phyloP scores from a whole-genome alignment of 1,140 invertebrate species.

The Pseudobourletiella spinata region DNA sequence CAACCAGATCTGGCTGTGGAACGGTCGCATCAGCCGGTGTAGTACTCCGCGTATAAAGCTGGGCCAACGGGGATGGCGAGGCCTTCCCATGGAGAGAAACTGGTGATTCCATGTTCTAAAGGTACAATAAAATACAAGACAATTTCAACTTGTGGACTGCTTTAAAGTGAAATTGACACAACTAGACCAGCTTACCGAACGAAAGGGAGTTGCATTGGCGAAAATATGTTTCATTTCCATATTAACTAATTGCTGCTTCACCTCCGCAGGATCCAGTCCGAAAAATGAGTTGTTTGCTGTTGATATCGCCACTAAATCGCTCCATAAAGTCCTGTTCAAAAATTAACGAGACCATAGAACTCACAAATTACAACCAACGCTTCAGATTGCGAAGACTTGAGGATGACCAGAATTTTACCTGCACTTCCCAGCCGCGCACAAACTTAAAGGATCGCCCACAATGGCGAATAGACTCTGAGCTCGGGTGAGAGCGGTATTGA shows the following conservation, averaged over 20 bases:
- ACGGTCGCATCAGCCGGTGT: background rate
- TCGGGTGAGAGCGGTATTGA: constrained; percentile 78
- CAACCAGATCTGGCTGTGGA: background rate
- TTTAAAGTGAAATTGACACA: no score
- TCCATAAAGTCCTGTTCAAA: constrained; percentile 14
- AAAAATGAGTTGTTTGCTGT: constrained; percentile 9
- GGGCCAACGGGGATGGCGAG: no score
- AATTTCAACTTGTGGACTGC: no score
- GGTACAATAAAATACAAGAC: no score
- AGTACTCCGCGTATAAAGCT: background rate
- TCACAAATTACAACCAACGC: background rate
- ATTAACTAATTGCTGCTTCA: background rate
- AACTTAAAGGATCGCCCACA: constrained; percentile 73
- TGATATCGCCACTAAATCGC: constrained; percentile 9
- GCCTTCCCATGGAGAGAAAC: no score
- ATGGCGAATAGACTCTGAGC: constrained; percentile 78
- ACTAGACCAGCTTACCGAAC: no score
- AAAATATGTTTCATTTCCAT: constrained; percentile 5
- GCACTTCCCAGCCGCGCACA: constrained; percentile 73
- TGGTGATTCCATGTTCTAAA: no score
- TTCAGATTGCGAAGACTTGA: background rate
- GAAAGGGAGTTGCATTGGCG: no score
- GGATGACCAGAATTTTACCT: constrained; percentile 41
- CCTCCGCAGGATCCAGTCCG: constrained; percentile 10
- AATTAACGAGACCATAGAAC: background rate